Base-by-base conservation (phyloP, 2,797 vertebrate species). In the Manis javanica region DNA sequence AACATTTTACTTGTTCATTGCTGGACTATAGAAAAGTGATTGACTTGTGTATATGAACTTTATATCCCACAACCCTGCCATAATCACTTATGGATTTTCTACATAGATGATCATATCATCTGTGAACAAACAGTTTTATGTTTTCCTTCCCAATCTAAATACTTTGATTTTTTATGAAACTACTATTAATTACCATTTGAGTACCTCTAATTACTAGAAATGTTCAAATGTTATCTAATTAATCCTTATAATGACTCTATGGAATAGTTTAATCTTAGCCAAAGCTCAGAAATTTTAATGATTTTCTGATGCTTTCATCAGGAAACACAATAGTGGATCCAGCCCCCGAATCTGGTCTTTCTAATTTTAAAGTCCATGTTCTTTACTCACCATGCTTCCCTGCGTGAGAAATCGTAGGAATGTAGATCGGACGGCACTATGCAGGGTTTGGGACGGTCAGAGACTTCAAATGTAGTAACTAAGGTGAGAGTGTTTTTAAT, bases 281-380 rank as follows among this genome's bases (percentile, higher is more conserved):
- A 66, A 84, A 16, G 19, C 14, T 55, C 57, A 79, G 34, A 90
- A 87, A 79, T 90, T 79, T 77, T 84, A 95, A 75, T 42, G 63
- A 75, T 93, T 84, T 72, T 15, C 21, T 87, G 23, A 61, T 74
- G 46, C 3, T 87, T 85, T 55, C 37, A 59, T 37, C n/a, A 46
- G 46, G 2, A 46, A 46, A 9, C 3, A 90, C 4, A 72, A 53
- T 79, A 7, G 24, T 87, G 3, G 8, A 21, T 51, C 26, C 42
- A 72, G 42, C 26, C 23, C 24, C 24, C 74, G 16, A 61, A 9
- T 1, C 31, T 87, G 9, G 71, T 42, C 29, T 66, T 2, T n/a
- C 14, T 64, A 49, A 74, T 83, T 72, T 59, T 64, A 86, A 84
- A 87, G 46, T 1, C 4, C 3, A 24, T 74, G 1, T 84, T 81